Evolutionary conservation across 2,888 invertebrate species (phyloP), one percentile per base, ranked within the genome.

Genomic region (Athripsodes cinereus): DNA sequence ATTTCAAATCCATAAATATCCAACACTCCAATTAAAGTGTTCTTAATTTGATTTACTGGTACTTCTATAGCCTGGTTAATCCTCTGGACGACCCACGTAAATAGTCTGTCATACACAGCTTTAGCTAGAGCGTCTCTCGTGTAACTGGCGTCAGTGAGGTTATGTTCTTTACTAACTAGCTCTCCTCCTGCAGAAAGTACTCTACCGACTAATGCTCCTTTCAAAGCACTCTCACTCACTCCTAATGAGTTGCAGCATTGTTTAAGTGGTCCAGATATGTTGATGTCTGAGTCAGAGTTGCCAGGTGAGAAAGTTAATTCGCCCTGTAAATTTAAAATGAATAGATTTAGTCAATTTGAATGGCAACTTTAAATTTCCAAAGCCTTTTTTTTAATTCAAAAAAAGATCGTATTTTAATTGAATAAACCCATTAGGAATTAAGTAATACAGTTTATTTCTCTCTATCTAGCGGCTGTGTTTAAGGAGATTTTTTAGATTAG

Each of bases 1-100:
- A 98, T 96, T 79, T 99, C 98, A 74, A 98, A 99, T 19, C 98
- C 98, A 72, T 98, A 99, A 69, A 99, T 99, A 70, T 99, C 98
- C 52, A 99, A 78, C 3, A 98, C 97, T 10, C 97, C 97, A 68
- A 96, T 95, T 46, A 95, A 82, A 1, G 90, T 90, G 68, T 84
- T 86, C 69, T 84, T 84, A 70, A 86, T 85, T 22, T 81, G 74
- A 53, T 70, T 79, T 8, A 74, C 74, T 19, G 88, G 87, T 6
- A 89, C 88, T 52, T 91, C 87, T 64, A 98, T 95, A 1, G 92
- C 92, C 62, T 88, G 83, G 78, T 99, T 99, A 53, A 98, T 92
- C 71, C 90, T 83, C 46, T 85, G 84, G 16, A 98, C 96, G 60
- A 97, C 92, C 92, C 94, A 96, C 0, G 91, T 85, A 75, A 98